Base-by-base conservation (phyloP, 2,888 invertebrate genomes). In the Ashinkailepas kermadecensis region DNA sequence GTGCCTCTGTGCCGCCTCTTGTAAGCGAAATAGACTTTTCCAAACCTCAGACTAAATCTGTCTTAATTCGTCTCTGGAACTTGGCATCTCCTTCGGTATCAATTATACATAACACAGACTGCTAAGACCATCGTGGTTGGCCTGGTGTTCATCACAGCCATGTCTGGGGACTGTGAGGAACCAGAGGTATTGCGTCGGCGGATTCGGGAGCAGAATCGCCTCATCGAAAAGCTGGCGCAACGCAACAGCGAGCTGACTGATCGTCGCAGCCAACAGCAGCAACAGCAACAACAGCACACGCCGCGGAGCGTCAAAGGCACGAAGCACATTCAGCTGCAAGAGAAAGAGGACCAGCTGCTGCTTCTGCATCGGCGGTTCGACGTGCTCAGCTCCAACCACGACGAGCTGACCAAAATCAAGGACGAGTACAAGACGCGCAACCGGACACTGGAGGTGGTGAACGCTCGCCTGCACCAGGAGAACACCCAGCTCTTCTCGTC, bases 401-500 rank as follows among this genome's bases (percentile, higher is more conserved):
- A 74, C 74, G 74, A 74, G 74, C 74, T 74, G 54, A 74, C 74
- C 54, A 74, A 74, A 56, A 74, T 74, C 74, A 74, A 74, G 21
- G 74, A 74, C 21, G 74, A 74, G 74, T 74, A 74, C 74, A 74
- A 74, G 21, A 74, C 74, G 56, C 74, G 74, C 54, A 74, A 56
- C 21, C 54, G 74, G 21, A 21, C 56, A 12, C 74, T 74, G 74
- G 54, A 74, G 56, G 18, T 56, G 8, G 74, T 56, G 21, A 74
- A 74, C 54, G 74, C 54, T 9, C 74, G 74, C 7, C 74, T 74
- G 21, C 74, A 21, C 54, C 74, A 56, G 15, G 74, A 74, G 56
- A 74, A 74, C 74, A 23, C 23, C 54, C 74, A 15, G 74, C 74
- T 74, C 9, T 74, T 74, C 74, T 74, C 39, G 54, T 21, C 54